Evolutionary conservation across 2,888 invertebrate genomes (phyloP), one percentile per base, ranked within the genome.

Genomic region (Xestia c-nigrum): DNA sequence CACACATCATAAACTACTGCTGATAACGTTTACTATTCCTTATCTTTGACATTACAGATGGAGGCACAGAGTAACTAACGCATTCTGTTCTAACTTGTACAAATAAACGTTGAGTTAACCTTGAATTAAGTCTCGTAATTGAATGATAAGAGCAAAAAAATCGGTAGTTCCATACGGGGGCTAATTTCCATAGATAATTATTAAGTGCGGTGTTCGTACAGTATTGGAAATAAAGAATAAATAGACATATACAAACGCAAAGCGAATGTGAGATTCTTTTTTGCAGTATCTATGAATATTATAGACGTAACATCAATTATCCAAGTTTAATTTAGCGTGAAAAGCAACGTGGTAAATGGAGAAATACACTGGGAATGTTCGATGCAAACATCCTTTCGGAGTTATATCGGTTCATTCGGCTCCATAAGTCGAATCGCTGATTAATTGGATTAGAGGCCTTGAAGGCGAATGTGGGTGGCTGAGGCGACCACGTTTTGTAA

Each of bases 381-480:
- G 83, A 71, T 79, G 80, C 81, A 82, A 87, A 87, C 82, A 87
- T 87, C 84, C 83, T 88, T 75, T 85, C 80, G 83, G 84, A 89
- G 88, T 87, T 87, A 80, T 81, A 88, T 88, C 87, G 81, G 78
- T 76, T 87, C 85, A 86, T 86, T 90, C 87, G 81, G 81, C 77
- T 88, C 83, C 87, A 85, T 89, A 87, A 90, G 89, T 88, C 86
- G 84, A 87, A 91, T 88, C 90, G 87, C 88, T 90, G 88, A 90
- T 92, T 91, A 92, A 93, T 93, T 90, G 89, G 88, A 87, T 87
- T 87, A 81, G 84, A 89, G 92, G 88, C 95, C 95, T 95, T 95
- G 95, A 93, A 91, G 83, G 83, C 83, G 82, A 86, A 85, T 87
- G 92, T 91, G 91, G 92, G 92, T 82, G 91, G 90, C 84, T 89